Evolutionary conservation across 2,797 vertebrate species (phyloP), one percentile per base, ranked within the genome.

Genomic region (Sebastes vulpes): DNA sequence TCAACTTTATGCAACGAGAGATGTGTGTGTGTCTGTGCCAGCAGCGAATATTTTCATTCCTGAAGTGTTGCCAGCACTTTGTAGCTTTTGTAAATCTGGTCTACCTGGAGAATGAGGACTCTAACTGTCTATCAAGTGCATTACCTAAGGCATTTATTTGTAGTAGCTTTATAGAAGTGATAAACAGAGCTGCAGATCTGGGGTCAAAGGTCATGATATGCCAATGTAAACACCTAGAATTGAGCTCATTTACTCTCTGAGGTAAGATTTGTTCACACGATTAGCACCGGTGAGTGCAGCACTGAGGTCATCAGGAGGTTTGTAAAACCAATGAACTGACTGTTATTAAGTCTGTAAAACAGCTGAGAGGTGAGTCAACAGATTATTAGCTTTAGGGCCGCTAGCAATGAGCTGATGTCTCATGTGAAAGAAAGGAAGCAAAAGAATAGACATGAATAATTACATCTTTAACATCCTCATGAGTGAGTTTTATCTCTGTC

Each of bases 51-150:
- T 67, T 81, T 75, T 79, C 56, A 67, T 59, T 65, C 56, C 58
- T n/a, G 6, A 75, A 78, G 54, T 68, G 32, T 65, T 80, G 59
- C 73, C 79, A 86, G 58, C 38, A n/a, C 71, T 77, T 73, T 77
- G 59, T 50, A 77, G 35, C 48, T 69, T 71, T 75, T 72, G 52
- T 20, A 72, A 66, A 79, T 73, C 11, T n/a, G 38, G 31, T 75
- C 21, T 76, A 78, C 72, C 69, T 71, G 35, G 56, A 77, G 60
- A 75, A 71, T 48, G 52, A 65, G 65, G 53, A 80, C 73, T 84
- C 52, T 79, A 54, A 83, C 70, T 35, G 71, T 31, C 31, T 72
- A 65, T 75, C 87, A 78, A 35, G 28, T 18, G 12, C 57, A 48
- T 52, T 61, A 72, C 73, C 25, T 56, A 46, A 38, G 20, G 50